A percentile compares a stretch with the other conserved stretches of the same genome.
These are phyloP conservation scores for Sesamia inferens DNA, from an alignment of 2,888 invertebrate species.

Conservation along the genomic window DNA sequence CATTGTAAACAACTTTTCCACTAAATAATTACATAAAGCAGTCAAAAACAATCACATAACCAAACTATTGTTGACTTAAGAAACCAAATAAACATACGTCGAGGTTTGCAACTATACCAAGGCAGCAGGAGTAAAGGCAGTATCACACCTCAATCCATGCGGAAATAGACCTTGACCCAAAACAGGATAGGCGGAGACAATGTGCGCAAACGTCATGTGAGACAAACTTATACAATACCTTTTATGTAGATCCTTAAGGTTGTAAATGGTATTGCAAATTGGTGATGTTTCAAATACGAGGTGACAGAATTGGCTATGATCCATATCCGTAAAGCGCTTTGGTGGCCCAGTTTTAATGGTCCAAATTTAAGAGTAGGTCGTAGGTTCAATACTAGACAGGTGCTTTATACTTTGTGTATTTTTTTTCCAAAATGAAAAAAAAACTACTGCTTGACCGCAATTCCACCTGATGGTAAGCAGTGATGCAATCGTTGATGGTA, in stretches of 20 bases:
- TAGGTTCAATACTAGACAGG: background rate
- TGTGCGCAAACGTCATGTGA: slow-evolving; percentile 28
- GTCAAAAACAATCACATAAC: slow-evolving; percentile 23
- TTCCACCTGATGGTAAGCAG: too few relatives aligned
- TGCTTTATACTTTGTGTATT: background rate
- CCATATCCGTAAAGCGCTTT: background rate
- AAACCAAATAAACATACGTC: slow-evolving; percentile 32
- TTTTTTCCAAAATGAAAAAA: too few relatives aligned
- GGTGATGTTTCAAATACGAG: background rate
- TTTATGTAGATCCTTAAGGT: slow-evolving; percentile 31
- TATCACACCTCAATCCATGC: slow-evolving; percentile 21
- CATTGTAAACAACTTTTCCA: slow-evolving; percentile 25
- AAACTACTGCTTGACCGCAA: too few relatives aligned
- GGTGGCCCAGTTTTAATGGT: background rate
- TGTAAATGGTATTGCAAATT: slow-evolving; percentile 38
- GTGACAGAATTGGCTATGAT: slow-evolving; percentile 10
- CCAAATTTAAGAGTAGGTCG: background rate
- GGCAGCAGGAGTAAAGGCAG: slow-evolving; percentile 16
- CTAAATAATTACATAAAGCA: slow-evolving; percentile 13
- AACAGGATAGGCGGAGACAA: slow-evolving; percentile 33
- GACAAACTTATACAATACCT: slow-evolving; percentile 37
- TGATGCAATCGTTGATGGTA: too few relatives aligned
- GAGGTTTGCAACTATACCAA: slow-evolving; percentile 48
- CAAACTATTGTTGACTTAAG: slow-evolving; percentile 35
- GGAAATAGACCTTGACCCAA: slow-evolving; percentile 55